Evolutionary conservation across 2,888 invertebrate genomes (phyloP), one percentile per base, ranked within the genome.

Genomic region (Tridacna crocea): DNA sequence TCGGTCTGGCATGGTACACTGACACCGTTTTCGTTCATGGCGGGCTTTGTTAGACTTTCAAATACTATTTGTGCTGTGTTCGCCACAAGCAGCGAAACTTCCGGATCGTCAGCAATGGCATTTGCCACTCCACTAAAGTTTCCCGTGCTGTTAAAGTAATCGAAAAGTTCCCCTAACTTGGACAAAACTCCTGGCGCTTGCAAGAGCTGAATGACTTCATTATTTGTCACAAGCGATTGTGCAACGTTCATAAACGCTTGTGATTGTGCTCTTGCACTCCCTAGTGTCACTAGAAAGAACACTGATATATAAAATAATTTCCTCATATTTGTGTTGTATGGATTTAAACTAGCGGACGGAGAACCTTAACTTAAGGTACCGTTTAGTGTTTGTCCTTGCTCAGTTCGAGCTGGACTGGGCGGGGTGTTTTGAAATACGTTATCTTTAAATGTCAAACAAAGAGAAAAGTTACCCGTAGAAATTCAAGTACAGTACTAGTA

Each of bases 1-100:
- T 76, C 51, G 19, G 66, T 46, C n/a, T 68, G 68, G 22, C 76
- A 76, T 3, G 58, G 47, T 3, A 48, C 47, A 15, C 68, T 58
- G 8, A 76, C 76, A 19, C 46, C 58, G 47, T 36, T 51, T 12
- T 55, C 51, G n/a, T 51, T 65, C 13, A 76, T 63, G 19, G 55
- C 48, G 4, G 27, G 15, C 0, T 26, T 48, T 27, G 61, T 24
- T 13, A 73, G 36, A 60, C 60, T 61, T 17, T 73, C 73, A 46
- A 58, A 24, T 58, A 55, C 12, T 12, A 58, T 12, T 2, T 26
- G 36, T 27, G 36, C 76, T 1, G 68, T 51, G 19, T 11, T 10
- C 4, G 68, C 24, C 15, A 51, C 48, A 15, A 70, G 24, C 6
- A 51, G 24, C 15, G 46, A 47, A 1, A 70, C 24, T 1, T n/a